Conservation (phyloP, 2,888 invertebrate species). For the Bugulina stolonifera region DNA sequence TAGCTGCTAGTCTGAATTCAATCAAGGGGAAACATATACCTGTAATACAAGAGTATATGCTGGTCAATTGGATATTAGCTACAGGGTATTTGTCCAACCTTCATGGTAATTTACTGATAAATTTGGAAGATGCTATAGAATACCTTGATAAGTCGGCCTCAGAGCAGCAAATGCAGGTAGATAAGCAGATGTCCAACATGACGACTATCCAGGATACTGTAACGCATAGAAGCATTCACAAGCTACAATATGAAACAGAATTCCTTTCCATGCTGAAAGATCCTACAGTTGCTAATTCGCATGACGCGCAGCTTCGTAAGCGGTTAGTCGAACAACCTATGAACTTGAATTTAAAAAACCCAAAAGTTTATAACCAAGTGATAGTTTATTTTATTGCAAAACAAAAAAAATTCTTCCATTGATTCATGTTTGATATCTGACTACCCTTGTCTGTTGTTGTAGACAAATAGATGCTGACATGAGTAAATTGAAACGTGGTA, state of each 20-base stretch:
- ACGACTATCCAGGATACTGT: neutral
- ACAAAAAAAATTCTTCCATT: too few relatives aligned
- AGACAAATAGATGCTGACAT: too few relatives aligned
- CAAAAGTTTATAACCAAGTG: too few relatives aligned
- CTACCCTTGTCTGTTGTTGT: too few relatives aligned
- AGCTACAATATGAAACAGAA: neutral
- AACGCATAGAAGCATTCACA: neutral
- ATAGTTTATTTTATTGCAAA: too few relatives aligned
- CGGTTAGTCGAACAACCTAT: too few relatives aligned
- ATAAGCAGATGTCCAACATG: neutral
- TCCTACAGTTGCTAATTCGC: too few relatives aligned
- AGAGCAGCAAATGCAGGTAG: neutral
- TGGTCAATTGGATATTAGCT: neutral
- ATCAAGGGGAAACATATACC: neutral
- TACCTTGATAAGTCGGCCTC: neutral
- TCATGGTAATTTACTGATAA: neutral
- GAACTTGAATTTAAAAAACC: too few relatives aligned
- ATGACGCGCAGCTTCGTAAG: too few relatives aligned
- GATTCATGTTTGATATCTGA: too few relatives aligned
- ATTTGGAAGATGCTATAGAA: neutral
- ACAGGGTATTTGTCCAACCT: neutral
- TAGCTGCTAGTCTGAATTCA: neutral
- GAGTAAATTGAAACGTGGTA: too few relatives aligned
- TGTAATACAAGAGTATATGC: neutral
- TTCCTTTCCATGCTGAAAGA: neutral